phyloP scores from a whole-genome alignment of 2,797 vertebrate genomes.

The Typhlichthys subterraneus region DNA sequence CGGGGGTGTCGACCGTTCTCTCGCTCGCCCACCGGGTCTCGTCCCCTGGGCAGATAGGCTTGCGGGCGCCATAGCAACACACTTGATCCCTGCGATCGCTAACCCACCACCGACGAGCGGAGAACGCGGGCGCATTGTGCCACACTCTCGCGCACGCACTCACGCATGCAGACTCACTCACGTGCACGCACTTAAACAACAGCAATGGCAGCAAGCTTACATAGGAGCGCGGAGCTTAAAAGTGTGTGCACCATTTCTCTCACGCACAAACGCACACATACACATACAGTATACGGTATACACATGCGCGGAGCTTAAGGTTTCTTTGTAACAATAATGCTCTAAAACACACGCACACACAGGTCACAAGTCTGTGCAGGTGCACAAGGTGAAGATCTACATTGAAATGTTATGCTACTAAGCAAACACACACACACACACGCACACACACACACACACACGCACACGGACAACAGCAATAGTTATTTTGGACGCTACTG shows the following conservation, averaged over 20 bases:
- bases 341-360: constrained; percentile 4
- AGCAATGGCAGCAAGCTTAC: too few species aligned
- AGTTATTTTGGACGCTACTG: too few species aligned
- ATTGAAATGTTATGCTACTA: not conserved
- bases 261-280: constrained; percentile 4
- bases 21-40: constrained; percentile 35
- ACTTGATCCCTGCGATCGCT: constrained; percentile 52
- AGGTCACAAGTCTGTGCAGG: not conserved
- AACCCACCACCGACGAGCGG: too few species aligned
- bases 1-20: constrained; percentile 46
- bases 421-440: constrained; percentile 9
- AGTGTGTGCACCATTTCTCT: not conserved
- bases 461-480: not conserved
- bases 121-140: constrained; percentile 31
- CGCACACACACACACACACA: not conserved
- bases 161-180: constrained; percentile 1
- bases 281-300: not conserved
- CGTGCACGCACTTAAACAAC: constrained; percentile 5
- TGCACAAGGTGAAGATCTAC: not conserved
- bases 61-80: constrained; percentile 55
- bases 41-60: constrained; percentile 56
- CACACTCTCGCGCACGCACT: constrained; percentile 11
- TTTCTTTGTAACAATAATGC: too few species aligned
- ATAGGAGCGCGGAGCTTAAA: too few species aligned
- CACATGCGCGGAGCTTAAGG: not conserved